Percentiles rank a stretch among this genome's conserved stretches.
These are phyloP conservation scores for Ceratothoa steindachneri DNA, from an alignment of 2,888 invertebrate species.

Conservation along the genomic window DNA sequence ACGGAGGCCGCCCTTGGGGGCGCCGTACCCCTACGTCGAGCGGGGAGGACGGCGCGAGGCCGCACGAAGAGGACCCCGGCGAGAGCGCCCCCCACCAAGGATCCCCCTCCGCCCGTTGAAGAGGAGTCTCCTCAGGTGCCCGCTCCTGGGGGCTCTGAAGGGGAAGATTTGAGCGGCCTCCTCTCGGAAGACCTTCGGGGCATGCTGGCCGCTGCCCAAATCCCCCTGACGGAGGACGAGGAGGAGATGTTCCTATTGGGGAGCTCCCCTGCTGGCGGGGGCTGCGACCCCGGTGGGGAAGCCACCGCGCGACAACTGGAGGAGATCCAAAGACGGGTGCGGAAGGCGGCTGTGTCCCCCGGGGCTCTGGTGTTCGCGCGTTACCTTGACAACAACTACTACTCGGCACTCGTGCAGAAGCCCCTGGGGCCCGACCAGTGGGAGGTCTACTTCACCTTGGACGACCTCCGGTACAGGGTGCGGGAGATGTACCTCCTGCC, in stretches of 20 bases:
- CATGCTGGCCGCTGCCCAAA: neutral
- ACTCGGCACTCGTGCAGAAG: conserved; percentile 33
- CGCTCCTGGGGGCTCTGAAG: neutral
- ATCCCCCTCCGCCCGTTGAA: too few species aligned
- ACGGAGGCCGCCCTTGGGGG: neutral
- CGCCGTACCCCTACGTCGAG: too few species aligned
- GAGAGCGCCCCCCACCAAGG: neutral
- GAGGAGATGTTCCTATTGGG: conserved; percentile 34
- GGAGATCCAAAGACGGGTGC: conserved; percentile 30
- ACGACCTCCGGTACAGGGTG: conserved; percentile 26
- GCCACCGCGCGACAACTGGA: conserved; percentile 27
- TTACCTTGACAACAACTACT: conserved; percentile 39
- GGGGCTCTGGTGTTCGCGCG: conserved; percentile 38
- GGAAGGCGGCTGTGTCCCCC: conserved; percentile 24
- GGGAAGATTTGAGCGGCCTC: neutral
- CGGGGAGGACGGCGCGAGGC: neutral
- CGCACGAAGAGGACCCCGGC: neutral
- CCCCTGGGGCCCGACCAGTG: conserved; percentile 26
- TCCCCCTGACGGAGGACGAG: conserved; percentile 44
- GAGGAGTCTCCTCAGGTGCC: too few species aligned
- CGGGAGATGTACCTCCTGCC: conserved; percentile 41
- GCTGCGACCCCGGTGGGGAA: conserved; percentile 18
- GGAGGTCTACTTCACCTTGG: conserved; percentile 35
- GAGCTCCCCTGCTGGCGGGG: neutral
- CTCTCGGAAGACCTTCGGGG: neutral